Evolutionary conservation across 1,140 invertebrate species (phyloP), one percentile per base, ranked within the genome.

Genomic region (Littorina saxatilis): DNA sequence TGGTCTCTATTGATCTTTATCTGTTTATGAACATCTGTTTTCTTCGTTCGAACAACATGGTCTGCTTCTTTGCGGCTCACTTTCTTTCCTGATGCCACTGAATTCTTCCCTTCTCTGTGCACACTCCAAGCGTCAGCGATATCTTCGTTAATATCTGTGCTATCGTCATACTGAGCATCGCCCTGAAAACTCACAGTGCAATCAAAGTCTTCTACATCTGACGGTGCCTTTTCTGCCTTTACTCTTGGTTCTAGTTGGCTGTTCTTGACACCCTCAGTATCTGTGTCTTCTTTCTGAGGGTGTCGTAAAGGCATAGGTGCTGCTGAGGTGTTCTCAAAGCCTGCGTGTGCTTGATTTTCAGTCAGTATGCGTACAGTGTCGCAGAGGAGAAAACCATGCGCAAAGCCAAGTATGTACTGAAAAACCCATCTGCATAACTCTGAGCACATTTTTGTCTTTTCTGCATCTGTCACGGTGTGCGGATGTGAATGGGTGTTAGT

Each of bases 321-420:
- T 47, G 15, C 17, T 5, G 32, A 63, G 61, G 27, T 29, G 13
- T 15, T 27, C 7, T 15, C 32, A 29, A 13, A 32, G 61, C 27
- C 32, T 27, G 29, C 61, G 32, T 7, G 29, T 5, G 27, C 5
- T 15, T 47, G 61, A 27, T 29, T 40, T 9, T 50, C 43, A 17
- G 17, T 2, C 17, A 73, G 40, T 11, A 5, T 73, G 43, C 20
- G 20, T n/a, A 73, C 29, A 73, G 29, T 40, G 23, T 43, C 27
- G 20, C 70, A 73, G 35, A 73, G 39, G 35, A 73, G 32, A 63
- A 63, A 63, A 15, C 61, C 61, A 63, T 63, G 61, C 13, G 29
- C 17, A 32, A 63, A 1, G 29, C 61, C 61, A 23, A 63, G 27
- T 0, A 13, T 32, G 32, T 63, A 63, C 27, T 63, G 70, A 3